Base-by-base conservation (phyloP, 1,140 invertebrate species). In the Drosophila funebris region DNA sequence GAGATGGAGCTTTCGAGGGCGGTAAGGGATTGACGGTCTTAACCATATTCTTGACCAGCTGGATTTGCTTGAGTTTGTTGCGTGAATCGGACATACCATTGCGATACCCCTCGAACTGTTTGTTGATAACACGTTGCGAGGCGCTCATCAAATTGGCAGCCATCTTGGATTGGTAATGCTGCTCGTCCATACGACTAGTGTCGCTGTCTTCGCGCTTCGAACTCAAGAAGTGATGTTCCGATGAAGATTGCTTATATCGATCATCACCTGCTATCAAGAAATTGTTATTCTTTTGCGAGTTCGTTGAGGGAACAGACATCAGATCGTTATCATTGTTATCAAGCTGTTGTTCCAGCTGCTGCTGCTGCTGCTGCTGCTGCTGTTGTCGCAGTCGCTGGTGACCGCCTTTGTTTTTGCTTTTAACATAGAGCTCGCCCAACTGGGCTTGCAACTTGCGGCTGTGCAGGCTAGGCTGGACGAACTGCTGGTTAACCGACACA, bases 41-140 rank as follows among this genome's bases (percentile, higher is more conserved):
- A 1, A 18, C 29, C 24, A 44, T 2, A 20, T 18, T 11, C 14
- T 56, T 60, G 3, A 14, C 29, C 24, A 44, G 3, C 33, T 18
- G n/a, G 1, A 11, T 4, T 4, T 53, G 62, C 7, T 48, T 54
- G 3, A 2, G 4, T 4, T 36, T 36, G 13, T 36, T 22, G n/a
- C 37, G 46, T 0, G 60, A 13, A 0, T 44, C 14, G 3, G 5
- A 4, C 1, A 22, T 0, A 9, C 43, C n/a, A 0, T 18, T n/a
- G 24, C 43, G 56, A 20, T 24, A 14, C 0, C 44, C 37, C 3
- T 71, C 31, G 16, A 31, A 67, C 14, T 69, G 70, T 2, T 52
- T 61, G 41, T 66, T 73, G 0, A 76, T 79, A 4, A 85, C 50
- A 4, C 71, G 76, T 60, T 84, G 81, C 1, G 81, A 73, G 43